A percentile compares a stretch with the other conserved stretches of the same genome.
phyloP scores from a whole-genome alignment of 2,113 vertebrate genomes.

The Pipra filicauda region DNA sequence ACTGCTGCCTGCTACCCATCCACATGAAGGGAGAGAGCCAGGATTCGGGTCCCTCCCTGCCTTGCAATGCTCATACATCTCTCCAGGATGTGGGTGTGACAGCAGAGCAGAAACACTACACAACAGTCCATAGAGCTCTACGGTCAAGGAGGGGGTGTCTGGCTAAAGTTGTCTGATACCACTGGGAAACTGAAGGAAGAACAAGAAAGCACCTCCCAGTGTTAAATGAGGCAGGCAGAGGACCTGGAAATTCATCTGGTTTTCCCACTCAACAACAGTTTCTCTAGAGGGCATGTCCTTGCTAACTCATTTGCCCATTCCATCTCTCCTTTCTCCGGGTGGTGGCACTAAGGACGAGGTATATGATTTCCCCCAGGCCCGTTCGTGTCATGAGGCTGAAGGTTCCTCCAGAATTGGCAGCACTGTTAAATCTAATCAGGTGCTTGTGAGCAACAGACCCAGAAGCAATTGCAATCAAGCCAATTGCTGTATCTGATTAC shows the following conservation, averaged over 20 bases:
- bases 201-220: not conserved
- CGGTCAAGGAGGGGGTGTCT: fast-evolving
- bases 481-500: constrained; percentile 66
- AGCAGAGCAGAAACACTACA: not conserved
- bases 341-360: not conserved
- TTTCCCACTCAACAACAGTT: not conserved
- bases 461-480: constrained; percentile 64
- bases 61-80: not conserved
- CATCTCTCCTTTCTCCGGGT: not conserved
- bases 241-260: not conserved
- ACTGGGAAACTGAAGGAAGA: not conserved
- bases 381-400: fast-evolving
- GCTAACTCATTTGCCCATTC: not conserved
- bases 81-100: not conserved
- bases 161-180: not conserved
- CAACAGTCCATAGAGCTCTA: not conserved
- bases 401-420: constrained; percentile 31
- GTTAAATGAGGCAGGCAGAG: not conserved
- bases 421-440: constrained; percentile 37
- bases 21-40: not conserved
- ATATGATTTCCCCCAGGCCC: constrained; percentile 21
- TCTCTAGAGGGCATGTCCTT: not conserved
- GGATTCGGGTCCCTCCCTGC: not conserved
- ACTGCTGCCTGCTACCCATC: not conserved
- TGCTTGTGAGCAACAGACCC: constrained; percentile 50